Conservation (phyloP, 2,888 invertebrate species). For the Rosalia funebris region DNA sequence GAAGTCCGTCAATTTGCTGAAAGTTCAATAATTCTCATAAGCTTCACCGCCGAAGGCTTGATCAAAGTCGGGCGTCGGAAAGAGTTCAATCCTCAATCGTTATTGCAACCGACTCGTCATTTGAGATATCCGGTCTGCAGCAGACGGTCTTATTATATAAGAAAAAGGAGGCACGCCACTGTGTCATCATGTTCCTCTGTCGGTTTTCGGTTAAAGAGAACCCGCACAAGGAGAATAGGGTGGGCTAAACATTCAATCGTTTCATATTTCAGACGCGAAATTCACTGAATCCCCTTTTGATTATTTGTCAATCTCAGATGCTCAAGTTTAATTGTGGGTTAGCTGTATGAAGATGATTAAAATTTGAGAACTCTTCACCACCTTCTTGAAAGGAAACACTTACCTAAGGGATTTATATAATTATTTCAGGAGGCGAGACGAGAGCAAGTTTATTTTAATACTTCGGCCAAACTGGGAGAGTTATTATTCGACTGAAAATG, state of each 20-base stretch:
- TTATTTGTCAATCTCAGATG: constrained; percentile 35
- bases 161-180: constrained; percentile 25
- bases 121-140: constrained; percentile 44
- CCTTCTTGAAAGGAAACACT: constrained; percentile 26
- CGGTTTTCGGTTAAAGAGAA: constrained; percentile 22
- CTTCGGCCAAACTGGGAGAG: constrained; percentile 1
- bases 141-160: constrained; percentile 34
- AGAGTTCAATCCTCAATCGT: constrained; percentile 49
- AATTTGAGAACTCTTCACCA: constrained; percentile 28
- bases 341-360: constrained; percentile 31
- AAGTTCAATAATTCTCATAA: constrained; percentile 43
- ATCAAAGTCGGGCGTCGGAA: constrained; percentile 47
- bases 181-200: constrained; percentile 19
- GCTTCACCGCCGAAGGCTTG: constrained; percentile 36
- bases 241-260: constrained; percentile 26
- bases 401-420: constrained; percentile 29
- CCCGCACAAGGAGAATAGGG: constrained; percentile 23
- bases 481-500: background rate
- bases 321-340: constrained; percentile 31
- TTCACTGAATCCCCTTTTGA: constrained; percentile 27
- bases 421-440: constrained; percentile 13
- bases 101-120: constrained; percentile 47
- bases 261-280: constrained; percentile 30
- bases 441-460: constrained; percentile 15
- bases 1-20: constrained; percentile 42